Base-by-base conservation (phyloP, 2,113 vertebrate genomes). In the Aegotheles bennettii region DNA sequence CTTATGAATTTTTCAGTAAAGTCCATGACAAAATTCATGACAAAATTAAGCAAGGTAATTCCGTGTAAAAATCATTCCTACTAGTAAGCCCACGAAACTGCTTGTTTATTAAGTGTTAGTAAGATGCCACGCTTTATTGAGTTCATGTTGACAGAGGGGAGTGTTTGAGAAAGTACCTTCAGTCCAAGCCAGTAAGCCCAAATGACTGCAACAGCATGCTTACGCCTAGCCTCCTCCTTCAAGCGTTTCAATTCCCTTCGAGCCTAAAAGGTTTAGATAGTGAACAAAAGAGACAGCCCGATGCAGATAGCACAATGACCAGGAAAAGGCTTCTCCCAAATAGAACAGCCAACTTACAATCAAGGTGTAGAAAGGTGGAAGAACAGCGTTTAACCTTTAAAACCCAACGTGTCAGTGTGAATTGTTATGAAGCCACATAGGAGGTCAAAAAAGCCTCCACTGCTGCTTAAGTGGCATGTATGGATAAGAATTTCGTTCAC, bases 181-280 rank as follows among this genome's bases (percentile, higher is more conserved):
- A 99, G 98, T 99, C 99, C 99, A 99, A 99, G 99, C 99, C 99
- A 99, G 99, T 98, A 99, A 99, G 99, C 99, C 99, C 99, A 99
- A 99, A 99, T 99, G 98, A 99, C 98, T 97, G 99, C 99, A 91
- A 99, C 99, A 87, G 99, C 99, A 94, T 99, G 99, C 98, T 99
- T 99, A 98, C 99, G 99, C 98, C 98, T 98, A 99, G 99, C 99
- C 97, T 99, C 99, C 91, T 99, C 99, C 98, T 99, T 99, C 99
- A 99, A 99, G 97, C 98, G 98, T 97, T 98, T 99, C 98, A 99
- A 98, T 90, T 99, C 99, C 98, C 99, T 99, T 97, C 99, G 99
- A 98, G 99, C 99, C 99, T 99, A 98, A 96, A 98, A 98, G 36
- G 98, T 97, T 98, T 96, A 98, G 97, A 98, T 97, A 96, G 98